Conservation (phyloP, 2,888 invertebrate genomes). For the Eremobia ochroleuca region DNA sequence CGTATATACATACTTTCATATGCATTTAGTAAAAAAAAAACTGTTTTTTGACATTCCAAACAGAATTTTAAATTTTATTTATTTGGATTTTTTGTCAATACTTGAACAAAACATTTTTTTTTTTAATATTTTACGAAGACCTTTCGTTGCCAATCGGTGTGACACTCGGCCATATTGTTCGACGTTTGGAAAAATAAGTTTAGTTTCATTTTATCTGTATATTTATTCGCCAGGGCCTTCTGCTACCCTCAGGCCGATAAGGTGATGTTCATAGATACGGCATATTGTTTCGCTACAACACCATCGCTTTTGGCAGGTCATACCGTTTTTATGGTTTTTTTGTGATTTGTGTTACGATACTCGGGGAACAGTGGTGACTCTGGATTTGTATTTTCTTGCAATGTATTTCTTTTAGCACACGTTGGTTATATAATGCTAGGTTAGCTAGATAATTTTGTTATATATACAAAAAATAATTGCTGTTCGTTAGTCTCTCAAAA, state of each 20-base stretch:
- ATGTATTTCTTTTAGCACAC: neutral
- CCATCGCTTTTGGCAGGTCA: slow-evolving; percentile 77
- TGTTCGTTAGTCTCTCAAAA: too few relatives aligned
- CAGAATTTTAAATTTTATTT: too few relatives aligned
- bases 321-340: slow-evolving; percentile 69
- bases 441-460: neutral
- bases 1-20: too few relatives aligned
- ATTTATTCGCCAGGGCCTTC: slow-evolving; percentile 84
- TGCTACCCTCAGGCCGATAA: slow-evolving; percentile 81
- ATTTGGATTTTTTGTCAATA: too few relatives aligned
- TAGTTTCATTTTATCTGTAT: slow-evolving; percentile 89
- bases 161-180: slow-evolving; percentile 75
- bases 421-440: neutral
- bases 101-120: too few relatives aligned
- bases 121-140: too few relatives aligned
- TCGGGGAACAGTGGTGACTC: neutral
- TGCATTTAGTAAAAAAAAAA: too few relatives aligned
- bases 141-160: slow-evolving; percentile 75
- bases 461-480: too few relatives aligned
- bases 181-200: slow-evolving; percentile 87
- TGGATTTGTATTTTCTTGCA: slow-evolving; percentile 21
- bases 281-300: slow-evolving; percentile 75
- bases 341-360: slow-evolving; percentile 67
- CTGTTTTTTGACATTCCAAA: too few relatives aligned
- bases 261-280: slow-evolving; percentile 78